Percentiles rank a stretch among this genome's conserved stretches.
phyloP scores from a whole-genome alignment of 2,888 invertebrate species.

The Chloroclysta siterata region DNA sequence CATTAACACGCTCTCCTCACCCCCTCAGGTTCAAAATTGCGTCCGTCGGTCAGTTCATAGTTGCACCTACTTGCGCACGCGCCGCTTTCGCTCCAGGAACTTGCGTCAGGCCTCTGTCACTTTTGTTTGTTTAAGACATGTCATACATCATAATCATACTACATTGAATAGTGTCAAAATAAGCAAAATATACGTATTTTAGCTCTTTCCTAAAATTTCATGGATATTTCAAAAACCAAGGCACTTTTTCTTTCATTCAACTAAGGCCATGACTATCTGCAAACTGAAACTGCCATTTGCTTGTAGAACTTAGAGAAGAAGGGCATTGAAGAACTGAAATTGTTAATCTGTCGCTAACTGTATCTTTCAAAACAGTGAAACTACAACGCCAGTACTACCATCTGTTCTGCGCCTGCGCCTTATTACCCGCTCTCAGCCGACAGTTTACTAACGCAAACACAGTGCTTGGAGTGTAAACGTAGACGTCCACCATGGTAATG shows the following conservation, averaged over 20 bases:
- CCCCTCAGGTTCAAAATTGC: conserved; percentile 49
- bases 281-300: no score
- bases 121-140: neutral
- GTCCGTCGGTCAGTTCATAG: conserved; percentile 44
- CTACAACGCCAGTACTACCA: neutral
- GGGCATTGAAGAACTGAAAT: neutral
- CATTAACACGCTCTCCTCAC: conserved; percentile 49
- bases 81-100: conserved; percentile 56
- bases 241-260: no score
- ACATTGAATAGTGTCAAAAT: no score
- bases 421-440: conserved; percentile 49
- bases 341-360: no score
- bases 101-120: conserved; percentile 28
- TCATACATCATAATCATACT: no score
- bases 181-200: no score
- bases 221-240: no score
- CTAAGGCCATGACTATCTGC: no score
- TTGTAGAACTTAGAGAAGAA: neutral
- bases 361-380: conserved; percentile 21
- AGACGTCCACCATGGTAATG: conserved; percentile 45
- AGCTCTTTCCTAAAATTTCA: no score
- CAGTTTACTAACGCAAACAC: conserved; percentile 53
- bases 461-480: conserved; percentile 44
- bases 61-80: conserved; percentile 52
- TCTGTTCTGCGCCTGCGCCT: conserved; percentile 39